A percentile compares a stretch with the other conserved stretches of the same genome.
These are phyloP conservation scores for Drosophila bunnanda DNA, from an alignment of 2,888 invertebrate species.

Conservation along the genomic window DNA sequence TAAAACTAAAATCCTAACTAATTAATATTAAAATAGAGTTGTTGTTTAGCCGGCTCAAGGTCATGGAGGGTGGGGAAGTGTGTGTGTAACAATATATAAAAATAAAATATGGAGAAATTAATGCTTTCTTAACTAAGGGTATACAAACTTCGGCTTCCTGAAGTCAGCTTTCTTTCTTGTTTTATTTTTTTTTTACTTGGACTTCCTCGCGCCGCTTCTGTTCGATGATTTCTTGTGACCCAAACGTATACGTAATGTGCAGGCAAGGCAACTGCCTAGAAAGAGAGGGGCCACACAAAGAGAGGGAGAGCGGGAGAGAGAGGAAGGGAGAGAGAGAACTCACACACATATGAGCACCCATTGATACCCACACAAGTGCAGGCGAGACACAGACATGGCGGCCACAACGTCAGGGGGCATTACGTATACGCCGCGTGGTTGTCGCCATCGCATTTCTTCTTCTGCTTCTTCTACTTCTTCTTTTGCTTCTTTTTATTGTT, in stretches of 20 bases:
- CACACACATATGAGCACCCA: constrained; percentile 15
- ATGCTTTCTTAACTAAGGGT: no score
- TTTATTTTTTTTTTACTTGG: constrained; percentile 16
- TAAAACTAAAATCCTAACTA: no score
- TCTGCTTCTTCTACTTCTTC: constrained; percentile 18
- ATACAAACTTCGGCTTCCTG: no score
- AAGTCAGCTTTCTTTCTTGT: background rate
- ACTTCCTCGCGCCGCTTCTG: constrained; percentile 18
- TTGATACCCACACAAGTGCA: constrained; percentile 17
- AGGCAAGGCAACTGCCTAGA: constrained; percentile 12
- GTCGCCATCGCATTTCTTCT: constrained; percentile 46
- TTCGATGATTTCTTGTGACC: constrained; percentile 35
- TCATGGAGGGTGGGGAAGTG: no score
- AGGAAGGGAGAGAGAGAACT: background rate
- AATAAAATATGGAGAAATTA: no score
- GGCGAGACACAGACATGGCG: constrained; percentile 24
- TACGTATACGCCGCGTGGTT: constrained; percentile 80
- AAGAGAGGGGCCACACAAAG: background rate
- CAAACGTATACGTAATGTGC: constrained; percentile 54
- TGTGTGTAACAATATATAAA: no score
- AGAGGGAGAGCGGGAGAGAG: background rate
- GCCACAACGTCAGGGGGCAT: constrained; percentile 48
- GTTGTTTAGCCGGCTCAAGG: no score
- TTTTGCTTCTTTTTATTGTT: constrained; percentile 13
- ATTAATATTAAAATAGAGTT: no score